Percentiles rank a stretch among this genome's conserved stretches.
Evolutionary conservation across 2,113 vertebrate genomes (phyloP).

Genomic region (Hemicordylus capensis): DNA sequence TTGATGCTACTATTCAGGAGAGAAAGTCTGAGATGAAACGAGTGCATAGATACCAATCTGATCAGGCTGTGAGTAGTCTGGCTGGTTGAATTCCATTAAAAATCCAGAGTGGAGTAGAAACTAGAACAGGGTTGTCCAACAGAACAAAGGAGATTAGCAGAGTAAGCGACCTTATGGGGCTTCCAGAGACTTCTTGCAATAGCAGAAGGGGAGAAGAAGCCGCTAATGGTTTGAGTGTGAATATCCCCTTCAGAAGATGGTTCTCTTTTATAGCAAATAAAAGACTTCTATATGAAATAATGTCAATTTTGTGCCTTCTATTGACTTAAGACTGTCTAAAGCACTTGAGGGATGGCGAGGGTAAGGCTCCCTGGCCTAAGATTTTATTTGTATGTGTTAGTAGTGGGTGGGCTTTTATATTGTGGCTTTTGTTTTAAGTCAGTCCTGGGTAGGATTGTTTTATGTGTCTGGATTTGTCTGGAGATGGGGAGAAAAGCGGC

Average conservation of each 20-base stretch:
- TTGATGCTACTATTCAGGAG: too few species aligned
- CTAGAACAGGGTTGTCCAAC: not conserved
- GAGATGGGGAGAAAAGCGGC: too few species aligned
- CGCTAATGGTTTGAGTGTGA: not conserved
- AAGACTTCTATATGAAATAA: not conserved
- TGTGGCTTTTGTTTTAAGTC: too few species aligned
- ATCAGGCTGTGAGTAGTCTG: not conserved
- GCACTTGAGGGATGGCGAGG: too few species aligned
- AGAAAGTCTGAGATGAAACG: not conserved
- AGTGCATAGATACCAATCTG: not conserved
- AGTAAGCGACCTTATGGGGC: not conserved
- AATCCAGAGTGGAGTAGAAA: not conserved
- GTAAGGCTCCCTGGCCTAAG: too few species aligned
- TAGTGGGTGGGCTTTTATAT: too few species aligned
- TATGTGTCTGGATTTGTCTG: too few species aligned
- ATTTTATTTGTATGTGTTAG: too few species aligned
- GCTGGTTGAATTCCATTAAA: not conserved
- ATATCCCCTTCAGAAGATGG: not conserved
- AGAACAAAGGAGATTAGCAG: not conserved
- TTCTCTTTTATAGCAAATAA: not conserved
- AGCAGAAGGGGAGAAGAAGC: not conserved
- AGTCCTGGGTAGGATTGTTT: too few species aligned
- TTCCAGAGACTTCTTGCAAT: too few species aligned
- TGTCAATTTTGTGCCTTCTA: not conserved
- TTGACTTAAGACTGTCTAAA: slow-evolving; percentile 5